Evolutionary conservation across 2,113 vertebrate genomes (phyloP), one percentile per base, ranked within the genome.

Genomic region (Conger conger): DNA sequence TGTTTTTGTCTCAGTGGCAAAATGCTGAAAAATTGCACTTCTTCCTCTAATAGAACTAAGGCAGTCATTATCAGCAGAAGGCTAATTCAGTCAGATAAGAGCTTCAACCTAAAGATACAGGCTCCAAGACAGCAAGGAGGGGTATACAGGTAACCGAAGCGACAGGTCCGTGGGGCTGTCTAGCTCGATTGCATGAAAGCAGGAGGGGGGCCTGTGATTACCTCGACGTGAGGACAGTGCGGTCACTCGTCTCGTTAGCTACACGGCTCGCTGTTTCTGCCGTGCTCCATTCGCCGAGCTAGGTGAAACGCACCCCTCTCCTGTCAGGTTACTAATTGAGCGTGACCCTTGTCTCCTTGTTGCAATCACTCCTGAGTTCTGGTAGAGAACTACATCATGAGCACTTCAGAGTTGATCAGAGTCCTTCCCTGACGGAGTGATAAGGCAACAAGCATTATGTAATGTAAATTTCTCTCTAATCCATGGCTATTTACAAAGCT

Each of bases 311-410:
- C 86, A 86, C 89, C 88, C 92, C 86, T 88, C 86, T 81, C 84
- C 18, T 91, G 92, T 93, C 92, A 91, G 88, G 84, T 84, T 89
- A 89, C 90, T 91, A 90, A 92, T 90, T 89, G 87, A 90, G 79
- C 86, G 87, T 81, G 86, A 87, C 86, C 87, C 57, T 85, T 79
- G 84, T 90, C 86, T 91, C 45, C 88, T 87, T 76, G 86, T 83
- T 91, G 90, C 91, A 88, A 92, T 88, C 86, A 86, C 90, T 93
- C 87, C 90, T 86, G 83, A 90, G 87, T 90, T 86, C 88, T 60
- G 40, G 87, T 68, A 86, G 85, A 73, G 86, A 78, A 85, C 88
- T 88, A 87, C 88, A 83, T 86, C 83, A 83, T 89, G 91, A 89
- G 88, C 88, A 87, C 87, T 82, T 87, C 90, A 90, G 91, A 89